A percentile compares a stretch with the other conserved stretches of the same genome.
Evolutionary conservation across 2,888 invertebrate species (phyloP).

Genomic region (Sesia apiformis): DNA sequence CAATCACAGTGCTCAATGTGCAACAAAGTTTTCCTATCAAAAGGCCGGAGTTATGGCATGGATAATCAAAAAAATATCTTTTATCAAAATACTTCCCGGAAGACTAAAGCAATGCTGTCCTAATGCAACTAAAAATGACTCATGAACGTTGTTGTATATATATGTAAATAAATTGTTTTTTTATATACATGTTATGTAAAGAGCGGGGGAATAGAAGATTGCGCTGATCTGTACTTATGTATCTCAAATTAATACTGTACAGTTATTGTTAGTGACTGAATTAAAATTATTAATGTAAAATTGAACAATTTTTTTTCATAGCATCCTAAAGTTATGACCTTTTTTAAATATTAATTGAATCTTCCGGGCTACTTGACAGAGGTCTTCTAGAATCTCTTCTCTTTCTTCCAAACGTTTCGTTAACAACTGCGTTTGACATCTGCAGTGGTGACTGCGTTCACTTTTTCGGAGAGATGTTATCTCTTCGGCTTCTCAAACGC

Average conservation of each 20-base stretch:
- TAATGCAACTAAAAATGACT: conserved; percentile 9
- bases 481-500: no score
- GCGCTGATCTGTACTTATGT: conserved; percentile 54
- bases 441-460: no score
- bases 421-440: no score
- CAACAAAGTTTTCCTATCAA: conserved; percentile 33
- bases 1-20: conserved; percentile 47
- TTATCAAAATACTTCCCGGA: no score
- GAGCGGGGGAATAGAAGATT: conserved; percentile 10
- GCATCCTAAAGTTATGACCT: no score
- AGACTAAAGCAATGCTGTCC: conserved; percentile 13
- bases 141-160: conserved; percentile 22
- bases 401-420: no score
- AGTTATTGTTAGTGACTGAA: conserved; percentile 38
- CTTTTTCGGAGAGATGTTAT: no score
- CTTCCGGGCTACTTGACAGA: no score
- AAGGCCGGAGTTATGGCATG: not conserved
- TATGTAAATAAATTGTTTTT: conserved; percentile 48
- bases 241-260: conserved; percentile 43
- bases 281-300: conserved; percentile 27
- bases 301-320: conserved; percentile 16
- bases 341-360: no score
- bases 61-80: not conserved
- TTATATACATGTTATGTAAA: conserved; percentile 4
- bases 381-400: no score